A percentile compares a stretch with the other conserved stretches of the same genome.
These are phyloP conservation scores for Galaxea fascicularis DNA, from an alignment of 92 coral and sea anemone genomes.

Conservation along the genomic window DNA sequence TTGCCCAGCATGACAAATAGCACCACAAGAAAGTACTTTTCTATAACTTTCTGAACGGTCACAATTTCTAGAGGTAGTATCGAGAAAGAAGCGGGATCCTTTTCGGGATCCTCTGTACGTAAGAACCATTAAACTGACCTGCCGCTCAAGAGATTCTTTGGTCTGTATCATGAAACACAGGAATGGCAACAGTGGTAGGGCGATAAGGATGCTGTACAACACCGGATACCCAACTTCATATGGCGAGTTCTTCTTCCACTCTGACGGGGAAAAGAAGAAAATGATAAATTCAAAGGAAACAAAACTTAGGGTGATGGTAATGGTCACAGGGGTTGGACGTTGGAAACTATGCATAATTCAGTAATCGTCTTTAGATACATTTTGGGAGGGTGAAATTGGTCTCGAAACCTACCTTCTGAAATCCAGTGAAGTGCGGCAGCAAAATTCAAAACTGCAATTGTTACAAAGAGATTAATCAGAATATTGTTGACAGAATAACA, in stretches of 20 bases:
- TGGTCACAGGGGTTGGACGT: neutral
- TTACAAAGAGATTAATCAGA: neutral
- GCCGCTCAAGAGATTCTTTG: slow-evolving; percentile 12
- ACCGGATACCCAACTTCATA: slow-evolving; percentile 41
- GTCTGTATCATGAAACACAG: slow-evolving; percentile 9
- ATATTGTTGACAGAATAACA: neutral
- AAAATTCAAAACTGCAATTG: slow-evolving; percentile 4
- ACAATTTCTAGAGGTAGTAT: too few species aligned
- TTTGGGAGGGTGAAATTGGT: neutral
- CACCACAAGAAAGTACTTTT: neutral
- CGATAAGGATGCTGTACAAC: slow-evolving; percentile 22
- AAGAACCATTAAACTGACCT: neutral
- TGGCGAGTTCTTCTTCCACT: slow-evolving; percentile 27
- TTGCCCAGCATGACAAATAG: neutral
- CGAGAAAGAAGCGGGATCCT: too few species aligned
- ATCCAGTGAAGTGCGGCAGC: slow-evolving; percentile 32
- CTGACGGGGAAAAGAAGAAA: neutral
- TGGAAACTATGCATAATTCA: too few species aligned
- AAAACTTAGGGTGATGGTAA: neutral
- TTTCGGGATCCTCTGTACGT: neutral
- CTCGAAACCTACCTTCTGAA: slow-evolving; percentile 17
- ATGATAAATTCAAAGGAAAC: too few species aligned
- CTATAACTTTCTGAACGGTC: too few species aligned
- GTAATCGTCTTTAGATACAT: too few species aligned
- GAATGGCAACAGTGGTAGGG: slow-evolving; percentile 14